A percentile compares a stretch with the other conserved stretches of the same genome.
Conservation (phyloP, 2,888 invertebrate genomes). For the Dasypogon diadema region DNA sequence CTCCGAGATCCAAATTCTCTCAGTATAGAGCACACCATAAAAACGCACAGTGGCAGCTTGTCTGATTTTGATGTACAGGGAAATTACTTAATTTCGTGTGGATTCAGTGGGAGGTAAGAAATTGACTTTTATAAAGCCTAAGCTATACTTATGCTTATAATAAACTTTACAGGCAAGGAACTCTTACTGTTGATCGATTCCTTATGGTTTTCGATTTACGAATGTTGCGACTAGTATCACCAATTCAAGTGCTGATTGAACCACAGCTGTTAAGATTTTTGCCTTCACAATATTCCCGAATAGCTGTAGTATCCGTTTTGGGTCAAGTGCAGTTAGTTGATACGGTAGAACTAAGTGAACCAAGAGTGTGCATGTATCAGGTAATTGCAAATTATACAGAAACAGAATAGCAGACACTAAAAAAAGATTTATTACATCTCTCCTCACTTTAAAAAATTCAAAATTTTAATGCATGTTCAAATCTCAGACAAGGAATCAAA, state of each 20-base stretch:
- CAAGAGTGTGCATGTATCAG: slow-evolving; percentile 82
- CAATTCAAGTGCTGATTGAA: slow-evolving; percentile 82
- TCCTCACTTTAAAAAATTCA: too few species aligned
- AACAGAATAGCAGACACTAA: too few species aligned
- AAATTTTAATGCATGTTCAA: too few species aligned
- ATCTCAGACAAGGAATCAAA: too few species aligned
- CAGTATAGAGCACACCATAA: slow-evolving; percentile 83
- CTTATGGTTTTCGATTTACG: slow-evolving; percentile 94
- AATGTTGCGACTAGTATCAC: slow-evolving; percentile 79
- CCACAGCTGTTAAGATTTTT: slow-evolving; percentile 90
- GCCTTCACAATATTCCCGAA: slow-evolving; percentile 87
- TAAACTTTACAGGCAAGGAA: slow-evolving; percentile 75
- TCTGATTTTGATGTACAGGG: slow-evolving; percentile 97
- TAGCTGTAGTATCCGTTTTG: slow-evolving; percentile 87
- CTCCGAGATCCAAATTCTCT: slow-evolving; percentile 84
- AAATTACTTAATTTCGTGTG: slow-evolving; percentile 94
- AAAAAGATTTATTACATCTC: too few species aligned
- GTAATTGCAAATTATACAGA: too few species aligned
- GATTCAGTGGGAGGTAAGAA: slow-evolving; percentile 87
- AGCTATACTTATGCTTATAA: too few species aligned
- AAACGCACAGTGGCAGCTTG: slow-evolving; percentile 89
- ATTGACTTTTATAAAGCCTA: too few species aligned
- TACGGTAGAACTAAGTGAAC: slow-evolving; percentile 79
- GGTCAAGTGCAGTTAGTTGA: slow-evolving; percentile 91
- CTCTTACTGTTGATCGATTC: slow-evolving; percentile 86